Conservation (phyloP, 2,113 vertebrate species). For the Dipodomys ordii region DNA sequence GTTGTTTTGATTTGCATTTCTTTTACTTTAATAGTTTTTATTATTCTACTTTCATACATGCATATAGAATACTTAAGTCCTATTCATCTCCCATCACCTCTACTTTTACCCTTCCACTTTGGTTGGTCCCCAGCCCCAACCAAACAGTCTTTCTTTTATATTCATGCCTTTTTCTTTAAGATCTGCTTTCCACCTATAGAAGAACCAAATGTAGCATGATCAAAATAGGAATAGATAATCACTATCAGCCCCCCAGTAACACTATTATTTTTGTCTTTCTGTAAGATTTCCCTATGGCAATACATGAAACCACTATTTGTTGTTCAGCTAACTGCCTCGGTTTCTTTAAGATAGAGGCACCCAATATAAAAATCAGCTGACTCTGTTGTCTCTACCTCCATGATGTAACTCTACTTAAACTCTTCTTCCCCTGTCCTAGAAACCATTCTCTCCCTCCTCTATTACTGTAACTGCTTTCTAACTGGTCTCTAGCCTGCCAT, state of each 20-base stretch:
- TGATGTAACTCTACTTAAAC: neutral
- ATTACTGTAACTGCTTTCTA: neutral
- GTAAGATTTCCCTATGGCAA: neutral
- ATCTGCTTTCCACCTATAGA: too few relatives aligned
- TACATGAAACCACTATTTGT: neutral
- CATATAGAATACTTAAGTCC: too few relatives aligned
- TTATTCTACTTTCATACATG: too few relatives aligned
- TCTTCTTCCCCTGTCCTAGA: neutral
- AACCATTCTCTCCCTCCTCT: neutral
- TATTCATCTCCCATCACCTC: too few relatives aligned
- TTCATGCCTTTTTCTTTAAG: too few relatives aligned
- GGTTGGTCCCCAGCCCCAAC: too few relatives aligned
- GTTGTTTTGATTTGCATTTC: too few relatives aligned
- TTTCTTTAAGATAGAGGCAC: neutral
- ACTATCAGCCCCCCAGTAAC: neutral
- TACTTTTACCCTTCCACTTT: too few relatives aligned
- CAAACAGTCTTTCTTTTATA: too few relatives aligned
- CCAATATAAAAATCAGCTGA: neutral
- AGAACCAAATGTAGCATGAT: neutral
- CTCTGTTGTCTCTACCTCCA: neutral
- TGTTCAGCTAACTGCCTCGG: neutral
- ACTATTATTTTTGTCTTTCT: neutral
- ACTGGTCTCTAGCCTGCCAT: neutral
- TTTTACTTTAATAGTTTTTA: too few relatives aligned
- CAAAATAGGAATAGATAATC: slow-evolving; percentile 14